Base-by-base conservation (phyloP, 2,113 vertebrate species). In the Austrofundulus limnaeus region DNA sequence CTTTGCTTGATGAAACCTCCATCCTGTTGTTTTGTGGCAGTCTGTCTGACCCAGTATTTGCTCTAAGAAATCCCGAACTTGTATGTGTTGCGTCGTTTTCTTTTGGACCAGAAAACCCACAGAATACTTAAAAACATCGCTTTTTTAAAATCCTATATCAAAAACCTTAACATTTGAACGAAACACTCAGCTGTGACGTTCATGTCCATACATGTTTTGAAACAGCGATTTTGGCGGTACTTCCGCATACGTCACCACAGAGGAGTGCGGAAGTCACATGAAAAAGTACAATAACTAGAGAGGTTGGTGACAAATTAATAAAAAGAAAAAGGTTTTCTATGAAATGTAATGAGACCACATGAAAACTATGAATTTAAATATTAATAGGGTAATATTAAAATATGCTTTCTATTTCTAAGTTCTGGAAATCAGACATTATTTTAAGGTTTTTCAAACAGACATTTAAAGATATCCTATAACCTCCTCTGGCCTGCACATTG, bases 171-270 rank as follows among this genome's bases (percentile, higher is more conserved):
- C 10, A 5, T 1, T 2, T 15, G n/a, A 51, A 11, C 15, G 2
- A 4, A n/a, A 49, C 2, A 5, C 11, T 48, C 13, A 11, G 38
- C 58, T 57, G 21, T 53, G 6, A 20, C 20, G 21, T 6, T 50
- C 5, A 19, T 42, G 21, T 11, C n/a, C n/a, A 3, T 19, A 34
- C 39, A 38, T 70, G 55, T 80, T 70, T 84, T 62, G 55, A 82
- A 83, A 77, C 4, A 3, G 13, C 24, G 4, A 16, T 52, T 66
- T 62, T 42, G 65, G 66, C 76, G 56, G 75, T 13, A 82, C 76
- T 88, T 90, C 88, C 88, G 86, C 24, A 14, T 82, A 39, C 28
- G 45, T 70, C 50, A 61, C 48, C 16, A 15, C 25, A 21, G 25
- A 66, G 55, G 63, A 3, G 6, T 56, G 63, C 43, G 47, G 63